Percentiles rank a stretch among this genome's conserved stretches.
Evolutionary conservation across 2,113 vertebrate species (phyloP).

Genomic region (Xenopus tropicalis): DNA sequence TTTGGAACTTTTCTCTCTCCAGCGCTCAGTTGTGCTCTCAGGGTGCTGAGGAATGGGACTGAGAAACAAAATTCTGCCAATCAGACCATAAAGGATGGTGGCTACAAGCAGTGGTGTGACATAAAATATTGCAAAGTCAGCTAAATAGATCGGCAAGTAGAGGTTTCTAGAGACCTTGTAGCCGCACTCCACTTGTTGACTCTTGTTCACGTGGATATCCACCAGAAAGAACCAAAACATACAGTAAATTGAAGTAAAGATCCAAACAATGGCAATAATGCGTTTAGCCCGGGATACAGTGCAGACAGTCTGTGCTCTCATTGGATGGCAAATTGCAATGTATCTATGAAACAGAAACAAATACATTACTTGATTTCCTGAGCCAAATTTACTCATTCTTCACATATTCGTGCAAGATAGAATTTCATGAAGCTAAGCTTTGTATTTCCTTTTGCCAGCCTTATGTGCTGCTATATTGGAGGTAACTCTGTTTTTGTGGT

Average conservation of each 20-base stretch:
- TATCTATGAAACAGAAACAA: conserved; percentile 55
- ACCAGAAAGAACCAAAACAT: conserved; percentile 79
- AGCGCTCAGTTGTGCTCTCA: conserved; percentile 53
- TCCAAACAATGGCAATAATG: conserved; percentile 67
- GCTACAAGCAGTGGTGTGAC: conserved; percentile 68
- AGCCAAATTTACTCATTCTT: background rate
- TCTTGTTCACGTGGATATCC: conserved; percentile 64
- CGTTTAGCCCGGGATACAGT: conserved; percentile 70
- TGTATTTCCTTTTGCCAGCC: too few species aligned
- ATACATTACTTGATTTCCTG: background rate
- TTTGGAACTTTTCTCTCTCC: conserved; percentile 49
- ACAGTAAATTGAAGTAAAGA: conserved; percentile 70
- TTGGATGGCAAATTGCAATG: conserved; percentile 73
- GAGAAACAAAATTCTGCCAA: conserved; percentile 68
- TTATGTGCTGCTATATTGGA: too few species aligned
- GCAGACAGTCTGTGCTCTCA: conserved; percentile 69
- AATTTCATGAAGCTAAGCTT: too few species aligned
- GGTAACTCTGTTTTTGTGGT: too few species aligned
- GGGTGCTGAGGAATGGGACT: conserved; percentile 59
- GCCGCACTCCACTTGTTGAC: conserved; percentile 64
- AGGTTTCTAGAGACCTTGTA: conserved; percentile 75
- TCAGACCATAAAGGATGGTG: conserved; percentile 68
- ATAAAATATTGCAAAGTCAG: conserved; percentile 77
- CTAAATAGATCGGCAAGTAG: conserved; percentile 77
- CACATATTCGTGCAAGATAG: too few species aligned